These are phyloP conservation scores for Parapsyche elsis DNA, from an alignment of 1,140 invertebrate species.

Conservation along the genomic window DNA sequence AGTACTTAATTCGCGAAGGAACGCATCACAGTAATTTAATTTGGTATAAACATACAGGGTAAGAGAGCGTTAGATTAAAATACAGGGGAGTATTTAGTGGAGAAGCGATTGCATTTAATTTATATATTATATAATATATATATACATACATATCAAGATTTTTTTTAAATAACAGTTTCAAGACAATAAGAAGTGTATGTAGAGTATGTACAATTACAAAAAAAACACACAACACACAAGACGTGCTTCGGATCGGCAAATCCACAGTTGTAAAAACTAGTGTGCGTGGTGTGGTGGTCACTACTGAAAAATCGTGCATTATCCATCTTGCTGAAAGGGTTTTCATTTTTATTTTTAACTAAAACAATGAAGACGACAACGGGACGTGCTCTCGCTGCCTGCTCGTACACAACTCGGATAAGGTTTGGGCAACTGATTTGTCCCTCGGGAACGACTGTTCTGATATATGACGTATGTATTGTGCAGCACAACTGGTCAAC, in stretches of 20 bases:
- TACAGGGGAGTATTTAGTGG: not conserved
- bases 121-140: not conserved
- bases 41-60: too few relatives aligned
- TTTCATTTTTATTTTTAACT: not conserved
- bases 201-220: not conserved
- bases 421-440: too few relatives aligned
- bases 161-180: not conserved
- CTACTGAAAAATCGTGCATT: constrained; percentile 19
- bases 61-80: not conserved
- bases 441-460: too few relatives aligned
- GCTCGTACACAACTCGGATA: too few relatives aligned
- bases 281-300: not conserved
- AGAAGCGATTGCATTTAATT: too few relatives aligned
- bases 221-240: not conserved
- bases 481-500: not conserved
- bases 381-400: too few relatives aligned
- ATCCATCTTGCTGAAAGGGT: constrained; percentile 1
- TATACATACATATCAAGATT: not conserved
- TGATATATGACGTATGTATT: not conserved
- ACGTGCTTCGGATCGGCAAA: not conserved
- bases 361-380: too few relatives aligned
- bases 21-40: too few relatives aligned
- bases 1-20: not conserved
- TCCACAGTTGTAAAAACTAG: too few relatives aligned
- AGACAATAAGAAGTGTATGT: not conserved